Base-by-base conservation (phyloP, 92 coral and sea anemone species). In the Epizoanthus illoricatus region DNA sequence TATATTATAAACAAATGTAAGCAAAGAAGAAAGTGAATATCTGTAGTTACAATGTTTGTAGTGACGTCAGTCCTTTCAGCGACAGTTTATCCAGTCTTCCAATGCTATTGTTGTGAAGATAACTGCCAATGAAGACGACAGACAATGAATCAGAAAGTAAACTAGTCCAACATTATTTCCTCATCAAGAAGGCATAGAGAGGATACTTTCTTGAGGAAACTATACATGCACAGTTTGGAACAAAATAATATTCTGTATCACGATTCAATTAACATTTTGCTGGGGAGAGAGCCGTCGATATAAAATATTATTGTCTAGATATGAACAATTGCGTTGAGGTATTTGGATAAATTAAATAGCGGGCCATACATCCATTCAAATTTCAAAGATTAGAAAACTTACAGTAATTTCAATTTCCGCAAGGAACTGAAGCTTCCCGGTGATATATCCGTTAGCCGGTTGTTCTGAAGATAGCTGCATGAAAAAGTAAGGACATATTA, bases 21-120 rank as follows among this genome's bases (percentile, higher is more conserved):
- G 10, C 5, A 16, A 19, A 21, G 68, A 19, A 21, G 17, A 58
- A 19, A 12, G 17, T 11, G 63, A 41, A 4, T 17, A 43, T 16
- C 20, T 71, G 41, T 75, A 81, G 86, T 75, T 81, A 89, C 92
- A 89, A 80, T 74, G 71, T 76, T n/a, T 64, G 39, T 19, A 89
- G 69, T 47, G 87, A 75, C n/a, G 78, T 18, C 57, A 89, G 83
- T 45, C 89, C 86, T 76, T 75, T 52, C 69, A 89, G 75, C 28
- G 87, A 81, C 66, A 64, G 17, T 52, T 75, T 84, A 62, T 71
- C 73, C 69, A 89, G 55, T n/a, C 71, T 80, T 41, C 11, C 65
- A 17, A 89, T 65, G 43, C 67, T 81, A 65, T 89, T 89, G 23
- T 68, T 62, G 39, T 89, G 89, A 62, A 89, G 92, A 64, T 54